Evolutionary conservation across 2,797 vertebrate species (phyloP), one percentile per base, ranked within the genome.

Genomic region (Trachurus trachurus): DNA sequence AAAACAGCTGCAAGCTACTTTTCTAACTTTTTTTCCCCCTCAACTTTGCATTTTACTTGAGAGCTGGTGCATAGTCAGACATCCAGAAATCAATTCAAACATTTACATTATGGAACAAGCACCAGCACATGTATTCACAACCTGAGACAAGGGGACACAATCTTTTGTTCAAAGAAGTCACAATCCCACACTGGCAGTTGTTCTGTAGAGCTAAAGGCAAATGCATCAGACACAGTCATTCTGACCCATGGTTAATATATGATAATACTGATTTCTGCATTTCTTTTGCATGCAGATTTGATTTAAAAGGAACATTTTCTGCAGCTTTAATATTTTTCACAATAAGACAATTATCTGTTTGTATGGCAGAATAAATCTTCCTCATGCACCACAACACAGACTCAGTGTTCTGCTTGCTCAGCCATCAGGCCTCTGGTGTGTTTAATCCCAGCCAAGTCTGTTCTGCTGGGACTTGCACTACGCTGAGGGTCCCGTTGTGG

Each of bases 401-500:
- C 63, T 66, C 71, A 49, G 67, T 81, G 79, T 86, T 86, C 56
- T 74, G 80, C 78, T 83, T 64, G 1, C 74, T 86, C 76, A 82
- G 83, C 76, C 83, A 71, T 75, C 49, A 19, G 78, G 67, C 68
- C 79, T 83, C 78, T 37, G 57, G 59, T 42, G 73, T 11, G 26
- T 57, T 83, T 81, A 83, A 84, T 66, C 66, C 9, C 59, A 62
- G 84, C 89, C 86, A 89, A 80, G 21, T 52, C 34, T 3, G 58
- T 63, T 81, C 81, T 78, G 74, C 54, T 37, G 85, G 83, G 81
- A 86, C 71, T 22, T 19, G 45, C 42, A 39, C 66, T 37, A 26
- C 78, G 84, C 71, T 12, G 81, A 83, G 63, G 82, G 72, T 86
- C 87, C 69, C 56, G 56, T 71, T 74, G 77, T 58, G 78, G 76